Base-by-base conservation (phyloP, 2,888 invertebrate species). In the Poecilobothrus nobilitatus region DNA sequence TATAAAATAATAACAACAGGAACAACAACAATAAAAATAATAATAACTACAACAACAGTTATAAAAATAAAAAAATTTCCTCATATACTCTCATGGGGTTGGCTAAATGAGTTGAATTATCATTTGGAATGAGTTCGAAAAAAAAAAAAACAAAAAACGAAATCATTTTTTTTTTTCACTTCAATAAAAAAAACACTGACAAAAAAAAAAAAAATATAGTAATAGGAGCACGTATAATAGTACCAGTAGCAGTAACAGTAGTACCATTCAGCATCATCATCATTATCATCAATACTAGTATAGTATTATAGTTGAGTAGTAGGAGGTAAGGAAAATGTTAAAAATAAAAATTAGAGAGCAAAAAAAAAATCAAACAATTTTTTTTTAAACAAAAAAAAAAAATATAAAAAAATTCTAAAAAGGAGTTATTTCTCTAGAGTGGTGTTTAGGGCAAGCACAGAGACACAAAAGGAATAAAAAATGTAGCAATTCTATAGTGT, bases 401-500 rank as follows among this genome's bases (percentile, higher is more conserved):
- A 53, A 53, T 4, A 53, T 3, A 53, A 2, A 53, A 9, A 53
- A 53, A 41, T 41, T 27, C 37, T 37, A 37, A 37, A 41, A 53
- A 53, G 53, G 53, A 53, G 53, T 53, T 53, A 53, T 53, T 53
- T 15, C 53, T 53, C 53, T 18, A 53, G 53, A 53, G 53, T 53
- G 53, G n/a, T 53, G 53, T 53, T 53, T 53, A 53, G 53, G 53
- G 53, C 53, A 53, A 53, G 53, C n/a, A 53, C 5, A 53, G 53
- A 53, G 18, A 53, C 53, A 53, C 53, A 53, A 53, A 53, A 53
- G 53, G 53, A 53, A 53, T 18, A 53, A 53, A 53, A 53, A 53
- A 53, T 53, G 53, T 53, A 53, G 53, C 53, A 53, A 53, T 53
- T 53, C 53, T 53, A 53, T 53, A 53, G 53, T 53, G 53, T 53